Conservation (phyloP, 2,113 vertebrate species). For the Salminus brasiliensis region DNA sequence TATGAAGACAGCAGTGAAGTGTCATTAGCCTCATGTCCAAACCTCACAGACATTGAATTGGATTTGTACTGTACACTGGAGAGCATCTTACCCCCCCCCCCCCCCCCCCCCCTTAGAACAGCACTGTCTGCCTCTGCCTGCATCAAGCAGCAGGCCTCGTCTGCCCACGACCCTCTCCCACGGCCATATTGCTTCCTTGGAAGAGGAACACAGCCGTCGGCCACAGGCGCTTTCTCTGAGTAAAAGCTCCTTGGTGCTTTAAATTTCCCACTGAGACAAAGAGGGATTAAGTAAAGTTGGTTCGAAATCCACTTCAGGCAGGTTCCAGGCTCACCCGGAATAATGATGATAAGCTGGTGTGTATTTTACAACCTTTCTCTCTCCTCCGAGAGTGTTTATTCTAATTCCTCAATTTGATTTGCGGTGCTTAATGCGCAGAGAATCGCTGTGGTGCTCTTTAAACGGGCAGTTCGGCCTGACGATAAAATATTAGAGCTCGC, state of each 20-base stretch:
- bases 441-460: neutral
- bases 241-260: constrained; percentile 5
- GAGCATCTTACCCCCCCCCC: constrained; percentile 1
- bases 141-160: neutral
- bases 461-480: neutral
- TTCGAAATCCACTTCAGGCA: constrained; percentile 22
- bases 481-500: neutral
- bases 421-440: neutral
- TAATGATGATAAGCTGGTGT: constrained; percentile 21
- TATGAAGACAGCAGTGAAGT: constrained; percentile 42
- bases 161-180: constrained; percentile 23
- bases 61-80: constrained; percentile 21
- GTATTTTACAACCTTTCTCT: constrained; percentile 11
- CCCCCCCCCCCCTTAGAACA: constrained; percentile 22
- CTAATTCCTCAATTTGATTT: constrained; percentile 20
- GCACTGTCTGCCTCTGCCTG: constrained; percentile 17
- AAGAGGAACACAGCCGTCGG: constrained; percentile 3
- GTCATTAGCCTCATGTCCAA: constrained; percentile 35
- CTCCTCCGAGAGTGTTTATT: neutral
- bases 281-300: constrained; percentile 37
- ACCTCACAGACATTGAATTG: constrained; percentile 41
- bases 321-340: constrained; percentile 28
- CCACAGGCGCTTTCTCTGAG: constrained; percentile 6
- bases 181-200: constrained; percentile 24
- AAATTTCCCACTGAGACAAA: constrained; percentile 29